phyloP scores from a whole-genome alignment of 2,113 vertebrate species.

The Neolamprologus cancellatus region DNA sequence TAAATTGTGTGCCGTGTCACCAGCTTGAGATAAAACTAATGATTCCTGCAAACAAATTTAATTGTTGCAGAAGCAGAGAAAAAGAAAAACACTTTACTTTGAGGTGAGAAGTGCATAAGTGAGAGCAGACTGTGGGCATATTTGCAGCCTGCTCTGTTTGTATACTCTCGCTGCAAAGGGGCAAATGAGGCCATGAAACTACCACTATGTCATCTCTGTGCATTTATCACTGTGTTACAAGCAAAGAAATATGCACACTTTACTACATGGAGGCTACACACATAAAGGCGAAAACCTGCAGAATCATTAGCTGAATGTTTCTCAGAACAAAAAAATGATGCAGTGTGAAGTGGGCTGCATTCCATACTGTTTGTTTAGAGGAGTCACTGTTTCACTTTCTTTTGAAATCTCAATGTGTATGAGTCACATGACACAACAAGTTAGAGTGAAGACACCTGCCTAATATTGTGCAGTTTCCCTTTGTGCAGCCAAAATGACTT shows the following conservation, averaged over 20 bases:
- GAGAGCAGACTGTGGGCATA: not conserved
- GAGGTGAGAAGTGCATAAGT: not conserved
- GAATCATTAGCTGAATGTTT: not conserved
- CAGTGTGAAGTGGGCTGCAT: not conserved
- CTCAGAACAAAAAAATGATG: not conserved
- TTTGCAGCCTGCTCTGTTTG: not conserved
- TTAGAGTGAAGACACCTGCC: not conserved
- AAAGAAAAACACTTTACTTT: not conserved
- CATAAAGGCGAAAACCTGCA: not conserved
- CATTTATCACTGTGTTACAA: not conserved
- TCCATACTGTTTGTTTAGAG: not conserved
- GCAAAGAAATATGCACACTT: not conserved
- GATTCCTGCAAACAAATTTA: not conserved
- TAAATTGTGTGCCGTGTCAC: not conserved
- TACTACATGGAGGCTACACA: not conserved
- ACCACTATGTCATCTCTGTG: not conserved
- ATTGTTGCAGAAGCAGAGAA: not conserved
- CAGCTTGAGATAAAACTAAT: not conserved
- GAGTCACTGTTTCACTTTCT: not conserved
- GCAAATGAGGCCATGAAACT: not conserved
- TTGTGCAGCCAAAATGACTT: not conserved
- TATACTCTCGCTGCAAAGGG: not conserved
- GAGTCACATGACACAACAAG: not conserved
- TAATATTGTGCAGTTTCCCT: not conserved
- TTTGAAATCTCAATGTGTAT: not conserved